Conservation (phyloP, 2,888 invertebrate genomes). For the Tricholauxania praeusta region DNA sequence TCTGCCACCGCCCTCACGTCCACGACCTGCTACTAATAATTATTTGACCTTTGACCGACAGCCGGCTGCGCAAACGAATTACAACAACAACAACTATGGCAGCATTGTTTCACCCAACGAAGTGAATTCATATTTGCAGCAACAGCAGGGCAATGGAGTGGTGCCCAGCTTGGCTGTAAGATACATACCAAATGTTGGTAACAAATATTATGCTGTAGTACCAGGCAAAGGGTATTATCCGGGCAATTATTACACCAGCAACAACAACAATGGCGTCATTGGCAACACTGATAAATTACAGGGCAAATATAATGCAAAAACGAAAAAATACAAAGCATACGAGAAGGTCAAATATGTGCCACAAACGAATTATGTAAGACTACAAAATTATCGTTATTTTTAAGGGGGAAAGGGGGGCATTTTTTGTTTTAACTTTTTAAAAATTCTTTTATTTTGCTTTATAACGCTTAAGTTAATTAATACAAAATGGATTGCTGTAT, state of each 20-base stretch:
- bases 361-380: conserved; percentile 63
- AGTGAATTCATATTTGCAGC: conserved; percentile 43
- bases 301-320: conserved; percentile 66
- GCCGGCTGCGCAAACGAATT: conserved; percentile 48
- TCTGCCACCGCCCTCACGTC: conserved; percentile 66
- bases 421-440: no score
- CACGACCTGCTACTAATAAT: conserved; percentile 56
- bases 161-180: conserved; percentile 61
- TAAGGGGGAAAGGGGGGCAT: conserved; percentile 10
- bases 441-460: no score
- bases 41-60: conserved; percentile 45
- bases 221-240: conserved; percentile 39
- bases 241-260: conserved; percentile 48
- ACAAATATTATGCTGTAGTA: conserved; percentile 63
- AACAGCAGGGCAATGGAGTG: conserved; percentile 40
- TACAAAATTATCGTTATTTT: conserved; percentile 46
- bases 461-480: no score
- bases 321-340: conserved; percentile 66
- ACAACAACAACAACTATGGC: conserved; percentile 55
- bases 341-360: conserved; percentile 62
- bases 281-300: conserved; percentile 60
- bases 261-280: conserved; percentile 52
- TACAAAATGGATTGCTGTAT: no score
- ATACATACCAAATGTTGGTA: conserved; percentile 65
- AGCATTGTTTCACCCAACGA: conserved; percentile 50